phyloP scores from a whole-genome alignment of 2,888 invertebrate species.

The Pyrrhia umbra region DNA sequence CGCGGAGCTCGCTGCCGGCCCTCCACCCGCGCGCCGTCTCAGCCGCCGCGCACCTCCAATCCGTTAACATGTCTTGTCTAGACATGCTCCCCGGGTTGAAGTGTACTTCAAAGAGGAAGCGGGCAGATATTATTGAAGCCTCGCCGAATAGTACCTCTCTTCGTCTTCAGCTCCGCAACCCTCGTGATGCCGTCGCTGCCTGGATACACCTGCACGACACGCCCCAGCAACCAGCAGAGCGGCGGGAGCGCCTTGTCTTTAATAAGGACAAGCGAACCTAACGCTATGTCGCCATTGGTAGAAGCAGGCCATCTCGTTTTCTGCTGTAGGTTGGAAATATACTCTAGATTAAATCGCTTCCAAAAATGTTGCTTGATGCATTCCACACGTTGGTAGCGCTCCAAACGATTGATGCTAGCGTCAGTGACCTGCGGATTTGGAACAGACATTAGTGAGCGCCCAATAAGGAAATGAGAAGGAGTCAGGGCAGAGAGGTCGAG shows the following conservation, averaged over 20 bases:
- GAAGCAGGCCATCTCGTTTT: conserved; percentile 10
- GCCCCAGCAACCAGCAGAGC: conserved; percentile 7
- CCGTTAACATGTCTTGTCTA: too few relatives aligned
- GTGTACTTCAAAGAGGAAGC: too few relatives aligned
- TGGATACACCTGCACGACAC: conserved; percentile 1
- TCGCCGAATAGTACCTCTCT: not conserved
- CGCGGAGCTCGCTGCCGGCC: too few relatives aligned
- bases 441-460: conserved; percentile 11
- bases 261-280: conserved; percentile 9
- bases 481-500: conserved; percentile 11
- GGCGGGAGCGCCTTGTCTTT: conserved; percentile 4
- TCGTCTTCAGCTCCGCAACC: not conserved
- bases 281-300: conserved; percentile 7
- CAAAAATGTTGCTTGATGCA: conserved; percentile 16
- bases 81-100: too few relatives aligned
- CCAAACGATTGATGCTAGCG: conserved; percentile 11
- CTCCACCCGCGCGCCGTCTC: too few relatives aligned
- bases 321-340: conserved; percentile 13
- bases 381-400: conserved; percentile 18
- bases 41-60: too few relatives aligned
- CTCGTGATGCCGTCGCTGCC: not conserved
- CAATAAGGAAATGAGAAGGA: conserved; percentile 22
- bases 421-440: conserved; percentile 12
- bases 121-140: not conserved
- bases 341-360: conserved; percentile 17